Evolutionary conservation across 2,113 vertebrate genomes (phyloP).

Genomic region (Burhinus oedicnemus): DNA sequence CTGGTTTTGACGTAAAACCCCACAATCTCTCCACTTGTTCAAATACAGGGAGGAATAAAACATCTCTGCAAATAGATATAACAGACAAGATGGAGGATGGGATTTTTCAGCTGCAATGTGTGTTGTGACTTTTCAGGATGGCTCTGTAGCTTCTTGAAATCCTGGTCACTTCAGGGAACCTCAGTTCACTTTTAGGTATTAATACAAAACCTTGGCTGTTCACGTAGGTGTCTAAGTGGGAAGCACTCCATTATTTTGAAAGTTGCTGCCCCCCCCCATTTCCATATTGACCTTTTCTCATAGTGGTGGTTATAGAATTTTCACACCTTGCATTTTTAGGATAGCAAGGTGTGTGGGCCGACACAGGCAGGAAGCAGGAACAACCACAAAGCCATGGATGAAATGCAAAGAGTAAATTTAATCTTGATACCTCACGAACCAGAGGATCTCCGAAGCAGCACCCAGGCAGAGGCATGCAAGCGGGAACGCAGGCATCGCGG

Average conservation of each 20-base stretch:
- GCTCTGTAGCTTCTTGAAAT: not conserved
- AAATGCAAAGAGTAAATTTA: too few species aligned
- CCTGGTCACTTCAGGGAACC: not conserved
- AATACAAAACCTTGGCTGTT: not conserved
- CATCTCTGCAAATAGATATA: not conserved
- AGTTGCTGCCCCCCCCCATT: not conserved
- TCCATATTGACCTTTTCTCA: not conserved
- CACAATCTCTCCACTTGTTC: not conserved
- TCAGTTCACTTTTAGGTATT: not conserved
- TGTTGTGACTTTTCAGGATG: not conserved
- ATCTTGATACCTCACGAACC: not conserved
- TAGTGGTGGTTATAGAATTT: not conserved
- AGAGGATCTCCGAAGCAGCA: too few species aligned
- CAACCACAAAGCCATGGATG: too few species aligned
- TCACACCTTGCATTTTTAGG: not conserved
- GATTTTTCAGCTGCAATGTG: not conserved
- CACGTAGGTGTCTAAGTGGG: not conserved
- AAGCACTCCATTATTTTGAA: not conserved
- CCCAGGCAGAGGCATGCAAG: too few species aligned
- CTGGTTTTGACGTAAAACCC: not conserved
- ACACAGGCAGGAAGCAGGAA: too few species aligned
- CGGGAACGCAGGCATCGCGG: too few species aligned
- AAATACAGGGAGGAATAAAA: not conserved
- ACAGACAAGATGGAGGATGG: not conserved
- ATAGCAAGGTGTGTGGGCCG: not conserved